Base-by-base conservation (phyloP, 2,797 vertebrate genomes). In the Coccyzus lansbergi region DNA sequence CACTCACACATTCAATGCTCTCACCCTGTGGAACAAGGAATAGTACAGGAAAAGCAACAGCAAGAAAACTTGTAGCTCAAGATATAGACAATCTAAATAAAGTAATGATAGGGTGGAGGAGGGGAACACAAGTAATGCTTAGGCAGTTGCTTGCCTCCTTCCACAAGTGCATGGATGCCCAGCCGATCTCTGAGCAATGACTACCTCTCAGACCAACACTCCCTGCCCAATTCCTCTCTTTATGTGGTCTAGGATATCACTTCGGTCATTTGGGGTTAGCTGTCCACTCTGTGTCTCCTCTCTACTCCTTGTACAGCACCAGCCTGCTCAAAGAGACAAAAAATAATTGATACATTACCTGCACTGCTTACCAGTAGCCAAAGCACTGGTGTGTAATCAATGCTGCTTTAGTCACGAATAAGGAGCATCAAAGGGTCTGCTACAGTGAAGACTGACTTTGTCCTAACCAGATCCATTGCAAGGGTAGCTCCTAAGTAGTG, bases 1-100 rank as follows among this genome's bases (percentile, higher is more conserved):
- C 0, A 1, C 40, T 60, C 12, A 11, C 7, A 4, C 5, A 2
- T 67, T 74, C 1, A 1, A 4, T 18, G 20, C 9, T 40, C 29
- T 11, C 7, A 8, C 21, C 18, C 20, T 22, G 34, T 44, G 19
- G 9, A 28, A 58, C 15, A 26, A 40, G 29, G 16, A 18, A 42
- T 11, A 38, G 20, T 56, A 24, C 12, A 26, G 28, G 29, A 74
- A 69, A 17, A 38, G n/a, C 24, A 31, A n/a, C 72, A 80, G 5
- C 0, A 1, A 56, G 21, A 56, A 80, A 74, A 33, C 28, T 33
- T 85, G 16, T 55, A 9, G 6, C 24, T 63, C 62, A 44, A 36
- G 36, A 24, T 68, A 62, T 65, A 72, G 59, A 21, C 11, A 40
- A 14, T 15, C 28, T 55, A 56, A 74, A 62, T 49, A 48, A 58